phyloP scores from a whole-genome alignment of 2,888 invertebrate species.

The Ophioninae sp. region DNA sequence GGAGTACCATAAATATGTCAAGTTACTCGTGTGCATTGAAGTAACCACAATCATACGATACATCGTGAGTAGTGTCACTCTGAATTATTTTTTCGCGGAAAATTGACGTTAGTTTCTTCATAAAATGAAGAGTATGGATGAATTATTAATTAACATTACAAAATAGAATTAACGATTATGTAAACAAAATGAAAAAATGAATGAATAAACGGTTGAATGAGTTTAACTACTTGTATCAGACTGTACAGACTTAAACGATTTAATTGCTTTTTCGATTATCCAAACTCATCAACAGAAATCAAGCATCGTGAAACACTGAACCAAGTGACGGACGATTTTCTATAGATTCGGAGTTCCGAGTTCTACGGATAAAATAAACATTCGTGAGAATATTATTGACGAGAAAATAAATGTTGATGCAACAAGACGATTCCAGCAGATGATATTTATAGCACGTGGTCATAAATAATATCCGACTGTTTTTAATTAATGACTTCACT shows the following conservation, averaged over 20 bases:
- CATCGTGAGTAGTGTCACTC: neutral
- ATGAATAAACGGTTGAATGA: too few relatives aligned
- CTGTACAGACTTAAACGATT: too few relatives aligned
- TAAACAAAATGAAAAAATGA: too few relatives aligned
- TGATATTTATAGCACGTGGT: neutral
- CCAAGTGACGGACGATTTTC: neutral
- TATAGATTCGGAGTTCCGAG: neutral
- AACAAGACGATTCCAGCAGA: neutral
- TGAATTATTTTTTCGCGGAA: neutral
- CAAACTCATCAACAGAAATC: too few relatives aligned
- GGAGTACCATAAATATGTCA: neutral
- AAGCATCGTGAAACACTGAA: too few relatives aligned
- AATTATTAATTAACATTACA: too few relatives aligned
- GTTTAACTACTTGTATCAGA: too few relatives aligned
- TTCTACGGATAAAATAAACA: neutral
- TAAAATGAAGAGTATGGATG: too few relatives aligned
- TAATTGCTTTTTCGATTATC: too few relatives aligned
- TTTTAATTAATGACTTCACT: neutral
- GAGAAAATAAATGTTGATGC: neutral
- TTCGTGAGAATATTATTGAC: neutral
- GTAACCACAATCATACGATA: neutral
- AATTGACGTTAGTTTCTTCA: too few relatives aligned
- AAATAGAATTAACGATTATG: too few relatives aligned
- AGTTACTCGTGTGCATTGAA: neutral
- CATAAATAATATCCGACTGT: neutral